These are phyloP conservation scores for Otus sunia DNA, from an alignment of 2,113 vertebrate species.

Conservation along the genomic window DNA sequence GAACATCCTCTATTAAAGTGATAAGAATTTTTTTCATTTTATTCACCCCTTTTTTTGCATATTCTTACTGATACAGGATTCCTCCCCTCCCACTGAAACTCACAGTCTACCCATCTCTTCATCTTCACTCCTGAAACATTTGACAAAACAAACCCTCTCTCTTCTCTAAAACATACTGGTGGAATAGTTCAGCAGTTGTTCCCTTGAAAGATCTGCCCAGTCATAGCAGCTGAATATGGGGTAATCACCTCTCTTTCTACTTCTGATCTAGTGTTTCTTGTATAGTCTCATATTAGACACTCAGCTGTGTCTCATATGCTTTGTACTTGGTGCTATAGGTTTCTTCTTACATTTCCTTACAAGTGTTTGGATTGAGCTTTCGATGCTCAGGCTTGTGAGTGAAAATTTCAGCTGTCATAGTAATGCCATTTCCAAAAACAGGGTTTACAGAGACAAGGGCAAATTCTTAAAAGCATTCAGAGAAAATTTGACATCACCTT, in stretches of 20 bases:
- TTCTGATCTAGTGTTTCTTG: background rate
- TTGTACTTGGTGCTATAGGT: background rate
- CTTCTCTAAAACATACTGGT: background rate
- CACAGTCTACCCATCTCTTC: background rate
- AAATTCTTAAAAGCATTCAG: background rate
- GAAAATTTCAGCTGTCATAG: background rate
- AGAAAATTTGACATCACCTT: background rate
- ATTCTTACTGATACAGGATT: background rate
- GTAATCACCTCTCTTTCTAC: accelerated
- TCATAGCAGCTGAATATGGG: background rate
- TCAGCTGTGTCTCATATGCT: background rate
- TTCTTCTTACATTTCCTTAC: background rate
- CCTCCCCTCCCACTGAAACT: background rate
- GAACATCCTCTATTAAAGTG: background rate
- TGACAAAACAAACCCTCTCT: background rate
- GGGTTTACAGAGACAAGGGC: background rate
- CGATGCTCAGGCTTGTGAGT: accelerated
- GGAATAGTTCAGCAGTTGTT: background rate
- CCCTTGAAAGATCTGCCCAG: background rate
- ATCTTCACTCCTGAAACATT: background rate
- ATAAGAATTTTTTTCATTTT: background rate
- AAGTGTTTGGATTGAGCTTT: background rate
- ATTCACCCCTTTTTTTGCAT: background rate
- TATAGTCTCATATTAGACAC: background rate
- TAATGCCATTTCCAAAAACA: background rate